Percentiles rank a stretch among this genome's conserved stretches.
Conservation (phyloP, 2,797 vertebrate species). For the Neosalanx taihuensis region DNA sequence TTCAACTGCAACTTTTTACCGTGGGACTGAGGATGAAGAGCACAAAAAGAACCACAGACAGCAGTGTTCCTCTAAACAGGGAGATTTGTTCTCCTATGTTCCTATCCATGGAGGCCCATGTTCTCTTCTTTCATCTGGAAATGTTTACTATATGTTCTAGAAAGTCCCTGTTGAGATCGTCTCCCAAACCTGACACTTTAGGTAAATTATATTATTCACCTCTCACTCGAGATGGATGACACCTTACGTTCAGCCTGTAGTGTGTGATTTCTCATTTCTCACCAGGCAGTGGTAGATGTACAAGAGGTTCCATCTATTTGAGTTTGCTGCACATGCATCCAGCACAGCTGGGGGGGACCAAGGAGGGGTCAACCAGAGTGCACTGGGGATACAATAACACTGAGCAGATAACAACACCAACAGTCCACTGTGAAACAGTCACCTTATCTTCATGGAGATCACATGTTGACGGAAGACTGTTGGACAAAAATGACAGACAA, state of each 20-base stretch:
- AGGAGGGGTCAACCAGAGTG: conserved; percentile 55
- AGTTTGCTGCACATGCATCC: conserved; percentile 23
- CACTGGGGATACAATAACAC: conserved; percentile 49
- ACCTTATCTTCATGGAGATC: conserved; percentile 46
- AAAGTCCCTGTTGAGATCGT: conserved; percentile 7
- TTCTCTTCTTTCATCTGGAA: conserved; percentile 12
- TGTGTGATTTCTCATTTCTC: conserved; percentile 55
- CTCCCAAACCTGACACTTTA: background rate
- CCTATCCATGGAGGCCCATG: conserved; percentile 4
- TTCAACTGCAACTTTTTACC: background rate
- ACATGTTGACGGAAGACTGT: conserved; percentile 20
- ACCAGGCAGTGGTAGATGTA: conserved; percentile 45
- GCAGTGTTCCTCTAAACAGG: conserved; percentile 17
- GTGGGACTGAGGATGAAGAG: background rate
- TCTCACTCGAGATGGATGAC: conserved; percentile 42
- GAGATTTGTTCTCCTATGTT: too few relatives aligned
- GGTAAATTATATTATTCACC: conserved; percentile 37
- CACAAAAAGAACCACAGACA: conserved; percentile 21
- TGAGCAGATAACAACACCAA: conserved; percentile 50
- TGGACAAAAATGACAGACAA: conserved; percentile 29
- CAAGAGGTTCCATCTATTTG: conserved; percentile 39
- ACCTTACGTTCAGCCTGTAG: conserved; percentile 21
- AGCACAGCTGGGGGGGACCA: conserved; percentile 46
- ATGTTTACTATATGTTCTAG: background rate
- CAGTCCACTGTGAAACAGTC: conserved; percentile 33